A percentile compares a stretch with the other conserved stretches of the same genome.
phyloP scores from a whole-genome alignment of 2,797 vertebrate genomes.

The Sylvilagus floridanus region DNA sequence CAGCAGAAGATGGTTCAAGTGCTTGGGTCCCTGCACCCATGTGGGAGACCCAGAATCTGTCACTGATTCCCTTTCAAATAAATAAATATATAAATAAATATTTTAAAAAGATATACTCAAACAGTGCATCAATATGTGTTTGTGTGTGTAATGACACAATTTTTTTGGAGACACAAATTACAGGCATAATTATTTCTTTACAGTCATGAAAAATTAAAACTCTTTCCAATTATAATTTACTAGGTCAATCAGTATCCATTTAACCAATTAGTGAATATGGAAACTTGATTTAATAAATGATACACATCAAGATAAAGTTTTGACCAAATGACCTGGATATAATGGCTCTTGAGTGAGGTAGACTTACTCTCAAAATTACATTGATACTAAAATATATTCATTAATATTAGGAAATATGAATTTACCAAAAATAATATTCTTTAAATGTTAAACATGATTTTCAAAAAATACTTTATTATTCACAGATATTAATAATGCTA shows the following conservation, averaged over 20 bases:
- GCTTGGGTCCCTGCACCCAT: too few species aligned
- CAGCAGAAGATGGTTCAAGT: too few species aligned
- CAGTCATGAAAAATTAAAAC: neutral
- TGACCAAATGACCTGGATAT: neutral
- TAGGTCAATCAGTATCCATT: neutral
- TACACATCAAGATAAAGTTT: conserved; percentile 15
- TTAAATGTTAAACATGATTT: too few species aligned
- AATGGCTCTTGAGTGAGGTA: neutral
- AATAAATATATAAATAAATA: too few species aligned
- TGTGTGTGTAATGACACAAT: neutral
- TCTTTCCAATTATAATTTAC: neutral
- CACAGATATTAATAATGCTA: neutral
- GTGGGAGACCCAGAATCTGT: too few species aligned
- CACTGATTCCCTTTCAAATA: too few species aligned
- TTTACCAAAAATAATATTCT: neutral
- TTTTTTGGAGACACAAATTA: neutral
- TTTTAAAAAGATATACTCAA: neutral
- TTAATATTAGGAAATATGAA: neutral
- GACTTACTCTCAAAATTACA: neutral
- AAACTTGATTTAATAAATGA: conserved; percentile 37
- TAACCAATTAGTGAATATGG: neutral
- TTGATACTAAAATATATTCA: conserved; percentile 6
- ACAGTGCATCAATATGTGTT: neutral
- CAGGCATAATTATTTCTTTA: neutral
- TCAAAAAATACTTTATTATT: neutral